Percentiles rank a stretch among this genome's conserved stretches.
phyloP scores from a whole-genome alignment of 2,113 vertebrate species.

The Pachypanchax playfairii region DNA sequence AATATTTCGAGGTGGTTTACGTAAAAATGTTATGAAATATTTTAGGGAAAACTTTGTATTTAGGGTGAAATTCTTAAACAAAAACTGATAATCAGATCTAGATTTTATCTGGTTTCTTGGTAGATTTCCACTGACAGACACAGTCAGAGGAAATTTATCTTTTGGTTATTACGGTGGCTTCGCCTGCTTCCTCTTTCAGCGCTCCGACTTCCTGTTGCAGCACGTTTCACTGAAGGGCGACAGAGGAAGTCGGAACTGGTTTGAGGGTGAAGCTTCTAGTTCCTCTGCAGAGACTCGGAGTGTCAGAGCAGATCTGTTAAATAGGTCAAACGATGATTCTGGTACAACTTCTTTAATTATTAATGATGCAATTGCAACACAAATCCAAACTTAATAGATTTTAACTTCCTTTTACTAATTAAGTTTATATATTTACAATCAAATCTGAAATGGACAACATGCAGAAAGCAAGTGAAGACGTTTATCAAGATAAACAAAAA shows the following conservation, averaged over 20 bases:
- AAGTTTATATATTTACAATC: no score
- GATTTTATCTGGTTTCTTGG: not conserved
- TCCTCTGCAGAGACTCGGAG: constrained; percentile 5
- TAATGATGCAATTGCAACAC: not conserved
- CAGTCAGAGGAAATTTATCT: constrained; percentile 48
- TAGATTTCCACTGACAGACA: constrained; percentile 45
- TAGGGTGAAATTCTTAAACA: no score
- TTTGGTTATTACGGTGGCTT: constrained; percentile 59
- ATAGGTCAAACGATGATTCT: constrained; percentile 41
- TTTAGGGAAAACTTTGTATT: no score
- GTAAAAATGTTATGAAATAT: no score
- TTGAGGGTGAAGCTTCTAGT: constrained; percentile 20
- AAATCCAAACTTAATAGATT: no score
- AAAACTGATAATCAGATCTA: no score
- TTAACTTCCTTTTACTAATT: no score
- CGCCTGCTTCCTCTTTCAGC: constrained; percentile 70
- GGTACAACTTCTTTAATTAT: not conserved
- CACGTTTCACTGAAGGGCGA: constrained; percentile 20
- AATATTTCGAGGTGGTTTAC: no score
- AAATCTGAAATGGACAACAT: no score
- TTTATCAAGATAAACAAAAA: no score
- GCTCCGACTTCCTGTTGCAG: constrained; percentile 62
- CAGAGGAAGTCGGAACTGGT: constrained; percentile 59
- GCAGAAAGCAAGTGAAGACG: no score
- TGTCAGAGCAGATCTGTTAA: constrained; percentile 28